phyloP scores from a whole-genome alignment of 2,797 vertebrate genomes.

The Helicolenus hilgendorfi region DNA sequence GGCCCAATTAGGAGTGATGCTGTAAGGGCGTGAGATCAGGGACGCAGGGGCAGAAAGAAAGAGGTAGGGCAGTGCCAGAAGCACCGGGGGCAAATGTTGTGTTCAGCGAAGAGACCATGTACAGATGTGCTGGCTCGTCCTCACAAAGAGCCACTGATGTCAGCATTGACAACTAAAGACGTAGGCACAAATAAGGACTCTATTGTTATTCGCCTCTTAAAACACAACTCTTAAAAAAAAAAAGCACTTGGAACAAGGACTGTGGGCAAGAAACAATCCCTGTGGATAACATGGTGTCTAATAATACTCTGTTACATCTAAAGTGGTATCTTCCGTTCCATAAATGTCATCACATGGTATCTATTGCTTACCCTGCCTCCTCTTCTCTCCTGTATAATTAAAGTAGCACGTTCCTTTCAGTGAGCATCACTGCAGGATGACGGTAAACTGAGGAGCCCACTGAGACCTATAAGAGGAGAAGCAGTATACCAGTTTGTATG shows the following conservation, averaged over 20 bases:
- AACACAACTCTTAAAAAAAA: slow-evolving; percentile 18
- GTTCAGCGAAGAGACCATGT: slow-evolving; percentile 66
- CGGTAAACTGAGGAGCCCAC: slow-evolving; percentile 57
- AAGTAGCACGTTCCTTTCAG: slow-evolving; percentile 58
- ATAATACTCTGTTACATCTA: slow-evolving; percentile 59
- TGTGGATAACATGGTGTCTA: slow-evolving; percentile 54
- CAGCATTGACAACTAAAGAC: slow-evolving; percentile 72
- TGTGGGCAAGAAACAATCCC: slow-evolving; percentile 20
- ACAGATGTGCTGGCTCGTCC: slow-evolving; percentile 85
- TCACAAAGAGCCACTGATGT: slow-evolving; percentile 83
- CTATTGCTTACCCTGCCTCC: slow-evolving; percentile 51
- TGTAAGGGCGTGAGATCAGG: slow-evolving; percentile 64
- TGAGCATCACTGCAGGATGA: slow-evolving; percentile 48
- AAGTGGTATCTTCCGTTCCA: slow-evolving; percentile 66
- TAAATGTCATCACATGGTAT: slow-evolving; percentile 77
- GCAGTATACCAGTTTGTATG: slow-evolving; percentile 20
- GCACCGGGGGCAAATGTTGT: slow-evolving; percentile 81
- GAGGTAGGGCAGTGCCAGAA: slow-evolving; percentile 72
- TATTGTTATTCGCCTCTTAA: slow-evolving; percentile 70
- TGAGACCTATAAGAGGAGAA: slow-evolving; percentile 40
- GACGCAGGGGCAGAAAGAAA: slow-evolving; percentile 54
- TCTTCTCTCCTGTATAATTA: slow-evolving; percentile 69
- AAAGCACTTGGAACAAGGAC: slow-evolving; percentile 17
- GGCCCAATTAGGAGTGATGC: slow-evolving; percentile 76
- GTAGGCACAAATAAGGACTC: slow-evolving; percentile 75